Base-by-base conservation (phyloP, 2,113 vertebrate species). In the Mastomys coucha region DNA sequence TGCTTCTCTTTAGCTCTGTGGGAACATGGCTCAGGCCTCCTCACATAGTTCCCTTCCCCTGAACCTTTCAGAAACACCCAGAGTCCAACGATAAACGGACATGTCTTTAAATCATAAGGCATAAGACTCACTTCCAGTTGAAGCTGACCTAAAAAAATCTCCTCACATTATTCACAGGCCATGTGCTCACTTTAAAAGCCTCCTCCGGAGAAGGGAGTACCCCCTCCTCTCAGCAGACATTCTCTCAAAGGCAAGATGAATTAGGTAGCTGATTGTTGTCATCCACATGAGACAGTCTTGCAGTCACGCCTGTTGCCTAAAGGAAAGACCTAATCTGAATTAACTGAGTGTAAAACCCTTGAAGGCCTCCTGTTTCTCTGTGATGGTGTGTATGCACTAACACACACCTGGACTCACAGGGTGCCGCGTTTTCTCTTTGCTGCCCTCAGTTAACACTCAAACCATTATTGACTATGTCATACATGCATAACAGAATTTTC, bases 151-250 rank as follows among this genome's bases (percentile, higher is more conserved):
- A 49, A 42, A 45, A 45, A 45, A 36, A 24, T 90, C 56, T 84
- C 89, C 94, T 88, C 73, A 84, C 91, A 89, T 89, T 91, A 53
- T 81, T 84, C 82, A 73, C 31, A 75, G 22, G n/a, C 84, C 63
- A 77, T 33, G 58, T 56, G 19, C n/a, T 84, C 89, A 36, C 78
- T 95, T 42, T 70, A 56, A 76, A 88, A 31, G 1, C 45, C 13
- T 91, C 53, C 53, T 88, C 84, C 60, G 31, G 12, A 91, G n/a
- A 88, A 94, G 63, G 67, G 45, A 94, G 76, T 4, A 22, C 58
- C 24, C 51, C 45, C 78, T 2, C 53, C 51, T 26, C 70, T 65
- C 77, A 91, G 33, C 39, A 94, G 77, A 16, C 36, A 5, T 39
- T 84, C 76, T 78, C 69, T 91, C 67, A 24, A 94, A 95, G 60